Conservation (phyloP, 1,140 invertebrate genomes). For the Campoletis sonorensis region DNA sequence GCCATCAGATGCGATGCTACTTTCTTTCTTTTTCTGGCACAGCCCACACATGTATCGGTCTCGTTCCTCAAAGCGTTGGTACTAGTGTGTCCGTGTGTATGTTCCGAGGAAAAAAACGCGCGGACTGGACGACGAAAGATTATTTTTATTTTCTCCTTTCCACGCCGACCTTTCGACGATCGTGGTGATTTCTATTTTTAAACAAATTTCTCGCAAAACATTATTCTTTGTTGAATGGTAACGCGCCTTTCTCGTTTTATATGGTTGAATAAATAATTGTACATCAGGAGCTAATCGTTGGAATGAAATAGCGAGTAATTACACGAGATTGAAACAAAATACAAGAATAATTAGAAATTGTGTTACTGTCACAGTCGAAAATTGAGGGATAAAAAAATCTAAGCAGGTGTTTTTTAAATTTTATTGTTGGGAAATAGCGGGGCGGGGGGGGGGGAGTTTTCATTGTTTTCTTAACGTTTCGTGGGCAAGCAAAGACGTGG, state of each 20-base stretch:
- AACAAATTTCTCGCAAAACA: neutral
- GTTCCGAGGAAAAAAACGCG: neutral
- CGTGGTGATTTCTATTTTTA: constrained; percentile 9
- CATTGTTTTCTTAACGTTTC: neutral
- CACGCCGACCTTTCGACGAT: constrained; percentile 17
- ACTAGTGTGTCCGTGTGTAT: neutral
- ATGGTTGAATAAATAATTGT: neutral
- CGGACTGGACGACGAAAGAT: neutral
- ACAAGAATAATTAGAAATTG: too few species aligned
- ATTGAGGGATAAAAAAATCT: too few species aligned
- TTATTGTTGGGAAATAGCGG: too few species aligned
- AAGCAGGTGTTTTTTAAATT: neutral
- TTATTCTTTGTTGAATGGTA: neutral
- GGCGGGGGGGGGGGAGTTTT: neutral
- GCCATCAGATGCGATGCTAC: neutral
- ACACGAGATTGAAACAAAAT: too few species aligned
- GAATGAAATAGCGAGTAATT: neutral
- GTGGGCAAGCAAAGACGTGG: neutral
- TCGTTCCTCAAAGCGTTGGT: neutral
- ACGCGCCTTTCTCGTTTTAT: neutral
- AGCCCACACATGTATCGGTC: neutral
- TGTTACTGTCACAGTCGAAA: too few species aligned
- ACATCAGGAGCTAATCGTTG: neutral
- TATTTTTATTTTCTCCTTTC: constrained; percentile 10
- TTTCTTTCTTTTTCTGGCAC: neutral